Evolutionary conservation across 1,140 invertebrate species (phyloP).

Genomic region (Drosophila pseudoananassae): DNA sequence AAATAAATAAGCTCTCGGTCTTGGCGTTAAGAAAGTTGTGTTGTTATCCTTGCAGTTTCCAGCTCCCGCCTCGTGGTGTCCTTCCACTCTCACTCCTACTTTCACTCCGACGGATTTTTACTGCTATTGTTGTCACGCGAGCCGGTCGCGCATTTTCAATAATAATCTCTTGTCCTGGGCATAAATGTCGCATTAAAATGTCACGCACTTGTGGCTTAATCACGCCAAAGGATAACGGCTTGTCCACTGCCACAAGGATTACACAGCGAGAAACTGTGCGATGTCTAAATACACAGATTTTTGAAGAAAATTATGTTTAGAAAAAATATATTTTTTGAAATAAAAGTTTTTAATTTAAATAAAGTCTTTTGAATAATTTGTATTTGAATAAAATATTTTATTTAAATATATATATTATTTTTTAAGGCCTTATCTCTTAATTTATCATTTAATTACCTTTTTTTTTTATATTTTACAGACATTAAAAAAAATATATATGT

Average conservation of each 20-base stretch:
- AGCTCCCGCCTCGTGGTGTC: not conserved
- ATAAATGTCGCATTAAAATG: slow-evolving; percentile 82
- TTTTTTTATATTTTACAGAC: not conserved
- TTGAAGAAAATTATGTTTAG: not conserved
- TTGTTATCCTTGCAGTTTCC: slow-evolving; percentile 26
- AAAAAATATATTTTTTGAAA: no score
- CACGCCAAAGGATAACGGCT: slow-evolving; percentile 75
- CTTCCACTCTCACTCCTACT: not conserved
- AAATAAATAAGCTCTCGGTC: slow-evolving; percentile 71
- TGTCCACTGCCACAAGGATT: slow-evolving; percentile 1
- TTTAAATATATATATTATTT: no score
- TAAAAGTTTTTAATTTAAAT: no score
- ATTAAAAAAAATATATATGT: not conserved
- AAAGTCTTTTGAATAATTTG: no score
- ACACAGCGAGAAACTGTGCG: not conserved
- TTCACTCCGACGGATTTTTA: slow-evolving; percentile 22
- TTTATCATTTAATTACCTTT: not conserved
- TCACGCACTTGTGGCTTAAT: slow-evolving; percentile 82
- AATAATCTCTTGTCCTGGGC: slow-evolving; percentile 79
- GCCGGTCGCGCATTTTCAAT: slow-evolving; percentile 66
- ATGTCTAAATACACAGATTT: not conserved
- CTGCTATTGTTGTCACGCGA: slow-evolving; percentile 62
- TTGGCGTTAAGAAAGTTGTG: slow-evolving; percentile 55
- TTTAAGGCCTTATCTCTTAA: not conserved
- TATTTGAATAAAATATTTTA: no score